Evolutionary conservation across 2,113 vertebrate species (phyloP).

Genomic region (Gavia stellata): DNA sequence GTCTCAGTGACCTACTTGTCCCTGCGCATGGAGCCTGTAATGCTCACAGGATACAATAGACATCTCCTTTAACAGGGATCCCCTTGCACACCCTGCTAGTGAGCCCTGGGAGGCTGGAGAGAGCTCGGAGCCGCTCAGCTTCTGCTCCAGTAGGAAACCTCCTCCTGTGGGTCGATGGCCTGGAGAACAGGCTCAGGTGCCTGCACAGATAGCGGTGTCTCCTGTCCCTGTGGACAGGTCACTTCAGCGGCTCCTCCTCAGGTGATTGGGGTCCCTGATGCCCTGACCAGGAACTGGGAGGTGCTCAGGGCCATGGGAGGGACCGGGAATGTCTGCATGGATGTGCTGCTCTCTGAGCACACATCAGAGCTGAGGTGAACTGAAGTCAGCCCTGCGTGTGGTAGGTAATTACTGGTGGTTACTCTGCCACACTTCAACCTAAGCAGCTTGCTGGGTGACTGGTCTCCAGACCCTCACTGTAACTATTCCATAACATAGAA

Average conservation of each 20-base stretch:
- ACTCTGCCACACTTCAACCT: background rate
- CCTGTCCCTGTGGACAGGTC: background rate
- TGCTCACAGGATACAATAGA: background rate
- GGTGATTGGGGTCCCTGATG: fast-evolving
- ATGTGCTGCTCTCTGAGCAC: background rate
- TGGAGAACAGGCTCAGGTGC: background rate
- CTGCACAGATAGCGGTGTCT: background rate
- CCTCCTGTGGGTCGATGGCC: fast-evolving
- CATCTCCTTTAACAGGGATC: background rate
- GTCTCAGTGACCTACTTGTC: background rate
- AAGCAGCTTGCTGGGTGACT: background rate
- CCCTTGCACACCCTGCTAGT: background rate
- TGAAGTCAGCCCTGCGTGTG: background rate
- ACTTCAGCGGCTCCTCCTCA: background rate
- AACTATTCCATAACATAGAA: background rate
- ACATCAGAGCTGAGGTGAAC: background rate
- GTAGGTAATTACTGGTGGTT: background rate
- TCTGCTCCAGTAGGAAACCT: background rate
- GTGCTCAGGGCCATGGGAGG: background rate
- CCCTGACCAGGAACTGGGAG: background rate
- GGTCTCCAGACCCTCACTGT: background rate
- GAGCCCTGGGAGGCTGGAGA: background rate
- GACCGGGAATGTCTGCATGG: background rate
- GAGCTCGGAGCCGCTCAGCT: background rate
- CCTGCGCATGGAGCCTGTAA: background rate